phyloP scores from a whole-genome alignment of 2,888 invertebrate genomes.

The Tortrix viridana region DNA sequence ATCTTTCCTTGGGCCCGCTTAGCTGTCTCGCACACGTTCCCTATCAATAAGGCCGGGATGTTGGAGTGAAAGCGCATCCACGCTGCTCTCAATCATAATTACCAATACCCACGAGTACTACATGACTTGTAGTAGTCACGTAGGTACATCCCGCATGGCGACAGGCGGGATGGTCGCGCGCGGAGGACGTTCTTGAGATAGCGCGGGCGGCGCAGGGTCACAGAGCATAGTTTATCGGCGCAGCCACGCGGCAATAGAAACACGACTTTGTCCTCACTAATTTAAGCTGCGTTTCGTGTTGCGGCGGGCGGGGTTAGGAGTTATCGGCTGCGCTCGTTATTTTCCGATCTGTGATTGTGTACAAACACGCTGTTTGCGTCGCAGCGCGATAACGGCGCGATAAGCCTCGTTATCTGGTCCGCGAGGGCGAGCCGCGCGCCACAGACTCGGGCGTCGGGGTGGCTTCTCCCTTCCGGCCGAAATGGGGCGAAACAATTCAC shows the following conservation, averaged over 20 bases:
- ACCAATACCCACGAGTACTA: not conserved
- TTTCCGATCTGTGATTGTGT: constrained; percentile 36
- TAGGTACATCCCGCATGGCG: not conserved
- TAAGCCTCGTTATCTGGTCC: constrained; percentile 18
- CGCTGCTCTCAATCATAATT: not conserved
- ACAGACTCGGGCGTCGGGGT: not conserved
- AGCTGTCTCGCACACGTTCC: too few species aligned
- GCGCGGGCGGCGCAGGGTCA: constrained; percentile 13
- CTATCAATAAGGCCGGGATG: too few species aligned
- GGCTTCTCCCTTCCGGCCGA: not conserved
- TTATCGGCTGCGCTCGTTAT: constrained; percentile 28
- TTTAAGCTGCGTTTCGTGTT: not conserved
- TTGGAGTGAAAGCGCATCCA: too few species aligned
- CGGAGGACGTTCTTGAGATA: constrained; percentile 35
- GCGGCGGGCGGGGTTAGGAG: constrained; percentile 3
- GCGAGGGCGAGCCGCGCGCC: not conserved
- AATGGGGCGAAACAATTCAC: too few species aligned
- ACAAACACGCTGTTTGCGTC: constrained; percentile 29
- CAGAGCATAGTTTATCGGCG: constrained; percentile 29
- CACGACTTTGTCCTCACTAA: not conserved
- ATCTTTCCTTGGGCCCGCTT: too few species aligned
- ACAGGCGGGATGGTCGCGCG: constrained; percentile 1
- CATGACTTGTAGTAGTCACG: not conserved
- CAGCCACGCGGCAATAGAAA: not conserved
- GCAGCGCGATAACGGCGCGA: constrained; percentile 10